These are phyloP conservation scores for Manduca sexta DNA, from an alignment of 1,140 invertebrate genomes.

Conservation along the genomic window DNA sequence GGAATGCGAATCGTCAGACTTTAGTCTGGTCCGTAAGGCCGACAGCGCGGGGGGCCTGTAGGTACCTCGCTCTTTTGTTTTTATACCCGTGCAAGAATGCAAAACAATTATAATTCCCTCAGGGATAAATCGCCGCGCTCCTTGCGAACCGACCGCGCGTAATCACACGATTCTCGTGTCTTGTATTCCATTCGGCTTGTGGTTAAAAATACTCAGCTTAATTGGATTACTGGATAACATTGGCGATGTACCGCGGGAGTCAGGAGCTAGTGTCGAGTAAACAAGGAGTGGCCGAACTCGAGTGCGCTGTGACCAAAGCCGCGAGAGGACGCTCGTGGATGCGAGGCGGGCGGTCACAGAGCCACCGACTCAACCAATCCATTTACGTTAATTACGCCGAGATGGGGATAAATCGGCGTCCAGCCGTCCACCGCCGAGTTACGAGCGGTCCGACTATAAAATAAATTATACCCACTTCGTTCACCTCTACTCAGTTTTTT, in stretches of 20 bases:
- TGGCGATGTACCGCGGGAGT: background rate
- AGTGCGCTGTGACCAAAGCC: too few relatives aligned
- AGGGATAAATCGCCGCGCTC: slow-evolving; percentile 56
- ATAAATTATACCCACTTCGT: slow-evolving; percentile 73
- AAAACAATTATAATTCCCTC: slow-evolving; percentile 71
- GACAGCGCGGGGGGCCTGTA: slow-evolving; percentile 52
- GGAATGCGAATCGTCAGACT: slow-evolving; percentile 67
- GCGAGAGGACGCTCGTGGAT: slow-evolving; percentile 15
- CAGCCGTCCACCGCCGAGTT: slow-evolving; percentile 69
- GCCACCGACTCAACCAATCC: slow-evolving; percentile 60
- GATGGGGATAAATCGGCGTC: slow-evolving; percentile 72
- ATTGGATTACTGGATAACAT: slow-evolving; percentile 44
- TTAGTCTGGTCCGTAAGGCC: slow-evolving; percentile 56
- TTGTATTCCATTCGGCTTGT: slow-evolving; percentile 51
- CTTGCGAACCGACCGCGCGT: slow-evolving; percentile 46
- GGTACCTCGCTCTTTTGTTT: slow-evolving; percentile 62
- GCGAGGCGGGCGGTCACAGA: slow-evolving; percentile 34
- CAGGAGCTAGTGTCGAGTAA: slow-evolving; percentile 16
- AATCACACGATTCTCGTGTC: slow-evolving; percentile 52
- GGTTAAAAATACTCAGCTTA: slow-evolving; percentile 49
- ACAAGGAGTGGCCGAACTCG: slow-evolving; percentile 39
- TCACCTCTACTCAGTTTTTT: slow-evolving; percentile 70
- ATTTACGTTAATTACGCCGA: slow-evolving; percentile 71
- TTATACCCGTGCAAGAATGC: slow-evolving; percentile 70
- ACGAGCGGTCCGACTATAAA: slow-evolving; percentile 70